These are phyloP conservation scores for Onychostoma macrolepis DNA, from an alignment of 2,113 vertebrate genomes.

Conservation along the genomic window DNA sequence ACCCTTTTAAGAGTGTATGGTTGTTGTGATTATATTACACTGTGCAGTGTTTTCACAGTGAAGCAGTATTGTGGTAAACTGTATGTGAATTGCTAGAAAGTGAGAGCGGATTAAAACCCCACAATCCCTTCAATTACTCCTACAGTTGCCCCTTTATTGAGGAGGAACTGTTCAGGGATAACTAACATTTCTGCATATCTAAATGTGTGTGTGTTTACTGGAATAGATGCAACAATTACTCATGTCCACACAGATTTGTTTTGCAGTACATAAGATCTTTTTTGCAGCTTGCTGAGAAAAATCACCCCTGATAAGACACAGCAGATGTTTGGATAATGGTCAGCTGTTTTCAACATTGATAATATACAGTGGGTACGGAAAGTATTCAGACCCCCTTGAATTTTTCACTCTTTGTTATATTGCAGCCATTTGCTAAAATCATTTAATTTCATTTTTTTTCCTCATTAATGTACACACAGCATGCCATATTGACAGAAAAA, in stretches of 20 bases:
- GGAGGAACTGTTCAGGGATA: not conserved
- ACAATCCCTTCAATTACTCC: not conserved
- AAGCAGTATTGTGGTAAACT: not conserved
- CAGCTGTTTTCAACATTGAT: not conserved
- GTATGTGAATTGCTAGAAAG: not conserved
- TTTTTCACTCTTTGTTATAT: too few relatives aligned
- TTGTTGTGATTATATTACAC: not conserved
- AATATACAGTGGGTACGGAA: too few relatives aligned
- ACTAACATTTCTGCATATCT: conserved; percentile 11
- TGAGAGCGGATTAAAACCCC: not conserved
- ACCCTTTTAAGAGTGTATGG: not conserved
- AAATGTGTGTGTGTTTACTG: not conserved
- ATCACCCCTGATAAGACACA: not conserved
- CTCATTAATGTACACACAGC: too few relatives aligned
- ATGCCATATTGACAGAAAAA: too few relatives aligned
- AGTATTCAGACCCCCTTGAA: too few relatives aligned
- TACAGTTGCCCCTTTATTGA: not conserved
- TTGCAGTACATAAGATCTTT: not conserved
- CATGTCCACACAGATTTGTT: not conserved
- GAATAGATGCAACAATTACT: conserved; percentile 2
- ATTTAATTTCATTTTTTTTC: too few relatives aligned
- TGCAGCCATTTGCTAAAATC: too few relatives aligned
- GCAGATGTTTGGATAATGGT: not conserved
- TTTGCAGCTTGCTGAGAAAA: not conserved
- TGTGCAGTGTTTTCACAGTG: not conserved